Conservation (phyloP, 2,888 invertebrate species). For the Crioceris asparagi region DNA sequence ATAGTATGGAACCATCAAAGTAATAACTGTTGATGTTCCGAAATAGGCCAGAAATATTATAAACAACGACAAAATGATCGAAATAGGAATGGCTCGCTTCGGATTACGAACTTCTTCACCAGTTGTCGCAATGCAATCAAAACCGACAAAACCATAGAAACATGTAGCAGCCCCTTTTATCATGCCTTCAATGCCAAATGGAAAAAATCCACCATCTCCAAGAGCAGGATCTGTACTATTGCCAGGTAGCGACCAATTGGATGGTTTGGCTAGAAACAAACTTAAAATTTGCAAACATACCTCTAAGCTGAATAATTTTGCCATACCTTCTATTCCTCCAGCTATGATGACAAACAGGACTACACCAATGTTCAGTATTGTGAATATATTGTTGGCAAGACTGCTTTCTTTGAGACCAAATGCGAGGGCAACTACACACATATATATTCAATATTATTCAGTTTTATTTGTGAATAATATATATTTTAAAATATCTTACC, state of each 20-base stretch:
- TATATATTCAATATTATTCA: not conserved
- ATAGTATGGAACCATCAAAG: conserved; percentile 78
- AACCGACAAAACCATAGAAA: conserved; percentile 90
- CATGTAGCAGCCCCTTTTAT: conserved; percentile 73
- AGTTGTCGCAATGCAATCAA: conserved; percentile 81
- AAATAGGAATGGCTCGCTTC: conserved; percentile 74
- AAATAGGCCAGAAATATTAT: conserved; percentile 83
- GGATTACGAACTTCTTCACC: conserved; percentile 87
- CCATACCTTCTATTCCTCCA: conserved; percentile 59
- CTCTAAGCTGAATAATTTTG: conserved; percentile 1
- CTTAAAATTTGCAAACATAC: too few relatives aligned
- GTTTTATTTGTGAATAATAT: too few relatives aligned
- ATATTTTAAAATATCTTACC: too few relatives aligned
- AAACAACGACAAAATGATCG: conserved; percentile 70
- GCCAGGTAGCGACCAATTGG: conserved; percentile 39
- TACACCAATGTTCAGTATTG: conserved; percentile 68
- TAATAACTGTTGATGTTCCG: conserved; percentile 77
- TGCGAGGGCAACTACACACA: conserved; percentile 53
- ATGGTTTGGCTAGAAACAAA: conserved; percentile 34
- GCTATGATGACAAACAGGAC: conserved; percentile 73
- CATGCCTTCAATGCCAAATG: conserved; percentile 69
- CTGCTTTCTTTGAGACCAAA: conserved; percentile 85
- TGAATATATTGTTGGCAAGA: conserved; percentile 76
- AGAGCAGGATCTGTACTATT: conserved; percentile 37
- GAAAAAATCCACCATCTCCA: conserved; percentile 72